phyloP scores from a whole-genome alignment of 1,140 invertebrate genomes.

The Mycetomoellerius zeteki region DNA sequence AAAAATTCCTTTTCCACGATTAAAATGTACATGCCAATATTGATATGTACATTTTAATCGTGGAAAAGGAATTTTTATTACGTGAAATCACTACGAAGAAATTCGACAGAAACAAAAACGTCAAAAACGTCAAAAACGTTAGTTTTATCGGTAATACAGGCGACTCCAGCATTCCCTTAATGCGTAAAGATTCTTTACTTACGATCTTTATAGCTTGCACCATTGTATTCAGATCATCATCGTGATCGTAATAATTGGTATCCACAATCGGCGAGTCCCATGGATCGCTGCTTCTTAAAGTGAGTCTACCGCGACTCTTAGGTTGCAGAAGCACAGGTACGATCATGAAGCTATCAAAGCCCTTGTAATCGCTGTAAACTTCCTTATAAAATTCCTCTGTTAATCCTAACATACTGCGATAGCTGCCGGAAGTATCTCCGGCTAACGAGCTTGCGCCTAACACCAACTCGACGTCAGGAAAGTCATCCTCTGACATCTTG shows the following conservation, averaged over 20 bases:
- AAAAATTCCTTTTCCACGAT: too few relatives aligned
- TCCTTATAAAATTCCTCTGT: constrained; percentile 88
- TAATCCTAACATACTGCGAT: constrained; percentile 89
- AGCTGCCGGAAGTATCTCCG: constrained; percentile 91
- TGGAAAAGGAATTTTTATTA: too few relatives aligned
- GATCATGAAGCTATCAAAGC: constrained; percentile 88
- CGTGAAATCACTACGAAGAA: too few relatives aligned
- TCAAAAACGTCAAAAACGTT: too few relatives aligned
- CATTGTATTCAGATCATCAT: constrained; percentile 90
- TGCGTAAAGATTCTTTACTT: constrained; percentile 62
- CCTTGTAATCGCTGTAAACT: constrained; percentile 87
- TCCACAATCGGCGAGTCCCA: constrained; percentile 91
- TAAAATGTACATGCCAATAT: too few relatives aligned
- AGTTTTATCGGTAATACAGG: too few relatives aligned
- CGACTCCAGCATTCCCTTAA: too few relatives aligned
- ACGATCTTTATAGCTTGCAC: constrained; percentile 92
- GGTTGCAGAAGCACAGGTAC: constrained; percentile 92
- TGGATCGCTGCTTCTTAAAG: constrained; percentile 90
- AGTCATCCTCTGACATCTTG: constrained; percentile 72
- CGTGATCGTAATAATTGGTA: constrained; percentile 92
- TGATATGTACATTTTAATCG: too few relatives aligned
- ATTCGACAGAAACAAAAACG: too few relatives aligned
- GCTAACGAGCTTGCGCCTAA: constrained; percentile 91
- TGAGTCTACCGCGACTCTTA: constrained; percentile 91
- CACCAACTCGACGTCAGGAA: constrained; percentile 93